A percentile compares a stretch with the other conserved stretches of the same genome.
phyloP scores from a whole-genome alignment of 2,113 vertebrate species.

The Gymnogyps californianus region DNA sequence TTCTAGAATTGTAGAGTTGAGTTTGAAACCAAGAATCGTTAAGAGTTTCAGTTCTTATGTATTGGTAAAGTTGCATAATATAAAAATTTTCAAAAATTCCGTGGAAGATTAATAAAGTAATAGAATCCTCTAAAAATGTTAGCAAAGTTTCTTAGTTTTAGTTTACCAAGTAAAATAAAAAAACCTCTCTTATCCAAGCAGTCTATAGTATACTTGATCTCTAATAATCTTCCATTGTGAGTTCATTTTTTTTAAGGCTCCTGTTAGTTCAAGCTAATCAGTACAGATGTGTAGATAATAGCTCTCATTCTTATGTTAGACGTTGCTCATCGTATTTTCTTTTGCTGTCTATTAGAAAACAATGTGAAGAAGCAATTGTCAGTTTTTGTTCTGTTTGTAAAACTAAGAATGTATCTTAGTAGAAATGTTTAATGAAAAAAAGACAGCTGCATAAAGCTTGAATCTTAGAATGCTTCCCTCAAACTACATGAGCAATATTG shows the following conservation, averaged over 20 bases:
- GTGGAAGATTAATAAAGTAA: neutral
- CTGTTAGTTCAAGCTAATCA: neutral
- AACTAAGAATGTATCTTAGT: neutral
- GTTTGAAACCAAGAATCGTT: neutral
- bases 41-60: neutral
- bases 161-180: neutral
- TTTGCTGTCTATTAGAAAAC: neutral
- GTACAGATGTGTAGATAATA: neutral
- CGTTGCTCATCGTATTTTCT: neutral
- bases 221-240: neutral
- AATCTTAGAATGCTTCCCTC: neutral
- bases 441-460: neutral
- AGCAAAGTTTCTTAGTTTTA: neutral
- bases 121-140: neutral
- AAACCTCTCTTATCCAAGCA: neutral
- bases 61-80: neutral
- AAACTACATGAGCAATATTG: neutral
- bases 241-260: neutral
- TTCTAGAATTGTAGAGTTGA: neutral
- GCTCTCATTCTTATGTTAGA: neutral
- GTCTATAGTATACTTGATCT: neutral
- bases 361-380: neutral
- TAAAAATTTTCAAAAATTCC: neutral
- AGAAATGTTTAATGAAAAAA: neutral
- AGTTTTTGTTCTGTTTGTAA: neutral